Evolutionary conservation across 2,888 invertebrate genomes (phyloP).

Genomic region (Malachius bipustulatus): DNA sequence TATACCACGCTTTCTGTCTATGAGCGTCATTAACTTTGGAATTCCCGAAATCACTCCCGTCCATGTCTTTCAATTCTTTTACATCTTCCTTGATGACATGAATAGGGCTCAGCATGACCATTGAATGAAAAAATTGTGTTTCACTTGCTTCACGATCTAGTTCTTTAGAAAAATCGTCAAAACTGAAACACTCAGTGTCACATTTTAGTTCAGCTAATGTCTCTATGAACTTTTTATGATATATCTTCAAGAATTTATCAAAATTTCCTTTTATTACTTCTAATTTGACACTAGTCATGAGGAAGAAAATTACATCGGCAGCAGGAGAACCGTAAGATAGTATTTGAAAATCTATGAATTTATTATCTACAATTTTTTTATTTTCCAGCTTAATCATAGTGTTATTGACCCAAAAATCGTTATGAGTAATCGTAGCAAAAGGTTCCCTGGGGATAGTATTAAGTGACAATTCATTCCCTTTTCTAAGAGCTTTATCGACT

Average conservation of each 20-base stretch:
- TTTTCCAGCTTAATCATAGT: conserved; percentile 38
- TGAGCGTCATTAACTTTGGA: too few species aligned
- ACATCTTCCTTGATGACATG: conserved; percentile 28
- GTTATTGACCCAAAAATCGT: conserved; percentile 48
- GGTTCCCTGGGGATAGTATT: too few species aligned
- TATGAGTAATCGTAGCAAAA: conserved; percentile 42
- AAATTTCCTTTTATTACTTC: too few species aligned
- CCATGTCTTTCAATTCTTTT: conserved; percentile 30
- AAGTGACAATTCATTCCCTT: too few species aligned
- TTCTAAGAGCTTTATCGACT: too few species aligned
- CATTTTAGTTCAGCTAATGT: conserved; percentile 10
- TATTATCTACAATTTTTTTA: conserved; percentile 16
- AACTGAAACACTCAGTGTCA: conserved; percentile 27
- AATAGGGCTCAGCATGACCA: conserved; percentile 35
- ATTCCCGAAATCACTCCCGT: conserved; percentile 18
- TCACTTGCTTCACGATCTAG: conserved; percentile 28
- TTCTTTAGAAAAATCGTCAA: conserved; percentile 30
- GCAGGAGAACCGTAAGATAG: conserved; percentile 20
- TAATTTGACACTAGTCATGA: too few species aligned
- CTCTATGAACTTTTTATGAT: background rate
- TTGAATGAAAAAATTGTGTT: conserved; percentile 32
- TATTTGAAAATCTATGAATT: conserved; percentile 25
- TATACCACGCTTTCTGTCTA: too few species aligned
- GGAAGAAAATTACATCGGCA: conserved; percentile 23
- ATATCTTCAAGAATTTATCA: too few species aligned